Base-by-base conservation (phyloP, 2,113 vertebrate genomes). In the Eretmodus cyanostictus region DNA sequence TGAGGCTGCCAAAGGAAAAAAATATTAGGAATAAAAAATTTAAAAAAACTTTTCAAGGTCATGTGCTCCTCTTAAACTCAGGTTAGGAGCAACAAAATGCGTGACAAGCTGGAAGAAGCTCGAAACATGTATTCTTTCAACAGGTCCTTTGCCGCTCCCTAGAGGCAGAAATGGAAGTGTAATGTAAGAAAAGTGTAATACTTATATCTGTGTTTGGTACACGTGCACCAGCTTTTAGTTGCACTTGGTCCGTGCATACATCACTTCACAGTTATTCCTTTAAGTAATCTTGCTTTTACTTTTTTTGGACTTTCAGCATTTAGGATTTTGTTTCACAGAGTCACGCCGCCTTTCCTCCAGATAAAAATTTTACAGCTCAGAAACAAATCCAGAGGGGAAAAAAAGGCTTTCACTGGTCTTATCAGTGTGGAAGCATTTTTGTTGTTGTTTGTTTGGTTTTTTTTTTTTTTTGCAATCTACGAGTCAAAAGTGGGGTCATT, bases 221-320 rank as follows among this genome's bases (percentile, higher is more conserved):
- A 55, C 53, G 27, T 13, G 17, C 34, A 54, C 61, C 47, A 78
- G 80, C 51, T 34, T 88, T 12, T 68, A 87, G 24, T 73, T 86
- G 55, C 31, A 84, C 63, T 88, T 85, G 5, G 9, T 22, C 49
- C 76, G 17, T 54, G 57, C 80, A 63, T 31, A 88, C 29, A 31
- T 54, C 36, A 66, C 22, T 54, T 89, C 31, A 71, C 16, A 22
- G 14, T 29, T 31, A 40, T 81, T 86, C 19, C 49, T 66, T 12
- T 22, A 22, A 84, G 80, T 22, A 17, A 24, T 31, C 40, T 51
- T 81, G n/a, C 7, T 7, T n/a, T 71, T 68, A 49, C 4, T 54
- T 63, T 71, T 84, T 34, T 85, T 34, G 14, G 38, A 82, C 68
- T 92, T 90, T 86, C 89, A 93, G 92, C 92, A 93, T 94, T 93